phyloP scores from a whole-genome alignment of 1,140 invertebrate genomes.

The Lamellibrachia luymesi region DNA sequence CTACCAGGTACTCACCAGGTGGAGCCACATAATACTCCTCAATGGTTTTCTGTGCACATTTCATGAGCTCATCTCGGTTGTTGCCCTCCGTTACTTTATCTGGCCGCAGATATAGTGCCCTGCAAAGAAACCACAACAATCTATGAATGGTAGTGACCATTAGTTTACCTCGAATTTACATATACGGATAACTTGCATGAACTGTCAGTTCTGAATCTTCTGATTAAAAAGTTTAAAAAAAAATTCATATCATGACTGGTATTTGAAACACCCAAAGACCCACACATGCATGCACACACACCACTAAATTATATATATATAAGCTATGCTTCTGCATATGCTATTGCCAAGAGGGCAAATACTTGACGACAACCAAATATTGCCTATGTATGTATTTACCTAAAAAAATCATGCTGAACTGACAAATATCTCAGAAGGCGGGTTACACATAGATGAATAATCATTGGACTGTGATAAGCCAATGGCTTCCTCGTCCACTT shows the following conservation, averaged over 20 bases:
- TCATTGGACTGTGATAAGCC: too few relatives aligned
- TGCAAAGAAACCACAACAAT: constrained; percentile 49
- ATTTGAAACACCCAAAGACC: too few relatives aligned
- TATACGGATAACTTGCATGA: not conserved
- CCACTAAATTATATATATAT: too few relatives aligned
- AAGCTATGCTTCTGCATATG: too few relatives aligned
- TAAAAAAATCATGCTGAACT: too few relatives aligned
- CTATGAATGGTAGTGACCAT: not conserved
- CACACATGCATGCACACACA: too few relatives aligned
- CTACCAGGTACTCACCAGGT: constrained; percentile 63
- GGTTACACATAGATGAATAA: too few relatives aligned
- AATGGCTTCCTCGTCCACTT: too few relatives aligned
- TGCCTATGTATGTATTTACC: too few relatives aligned
- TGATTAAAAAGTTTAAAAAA: not conserved
- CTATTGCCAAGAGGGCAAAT: too few relatives aligned
- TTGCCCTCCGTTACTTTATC: constrained; percentile 72
- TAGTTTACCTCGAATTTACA: not conserved
- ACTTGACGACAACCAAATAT: too few relatives aligned
- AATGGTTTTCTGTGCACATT: constrained; percentile 71
- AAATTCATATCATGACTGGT: not conserved
- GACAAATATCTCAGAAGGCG: too few relatives aligned
- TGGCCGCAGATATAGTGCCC: constrained; percentile 67
- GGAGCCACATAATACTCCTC: constrained; percentile 90
- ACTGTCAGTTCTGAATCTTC: not conserved
- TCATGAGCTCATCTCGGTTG: constrained; percentile 67